Base-by-base conservation (phyloP, 2,888 invertebrate genomes). In the Dicycla oo region DNA sequence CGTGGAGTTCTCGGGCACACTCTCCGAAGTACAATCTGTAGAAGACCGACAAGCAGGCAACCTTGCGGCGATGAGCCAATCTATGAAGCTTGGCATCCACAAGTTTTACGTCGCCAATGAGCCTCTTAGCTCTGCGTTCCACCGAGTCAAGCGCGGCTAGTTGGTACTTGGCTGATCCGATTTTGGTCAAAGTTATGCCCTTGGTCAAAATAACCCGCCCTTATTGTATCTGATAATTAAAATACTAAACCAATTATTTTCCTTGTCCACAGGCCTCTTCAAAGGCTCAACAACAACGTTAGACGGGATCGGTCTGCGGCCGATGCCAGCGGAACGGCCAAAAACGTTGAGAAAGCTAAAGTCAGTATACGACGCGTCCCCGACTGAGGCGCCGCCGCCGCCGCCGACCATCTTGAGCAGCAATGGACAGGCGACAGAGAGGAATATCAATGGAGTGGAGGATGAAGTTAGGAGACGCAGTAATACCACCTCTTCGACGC, bases 221-320 rank as follows among this genome's bases (percentile, higher is more conserved):
- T 34, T 4, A 23, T 6, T 30, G 8, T 53, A 20, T 34, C 34
- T 3, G 13, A 7, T 40, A 34, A 34, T 57, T 1, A 43, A 30
- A 3, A 56, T 18, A 68, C 40, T 61, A 69, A 66, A 56, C 45
- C 65, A 62, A 49, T 61, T 8, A 61, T 34, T 81, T 84, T 69
- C 45, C 30, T 94, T 94, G 93, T 91, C 93, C 92, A 75, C 96
- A 97, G 98, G 98, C 92, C 96, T 98, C 88, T 97, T 98, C 92
- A 98, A 98, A 94, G 98, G 98, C 87, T 98, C 98, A 72, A 97
- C 97, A 75, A 97, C 97, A 90, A 97, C 97, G 83, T 95, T 97
- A 88, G 97, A 97, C 93, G 97, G 96, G 82, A 95, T 97, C 88
- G 97, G 96, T 84, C 93, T 96, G 49, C 96, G 97, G 91, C 97